These are phyloP conservation scores for Urophycis tenuis DNA, from an alignment of 2,797 vertebrate species.

Conservation along the genomic window DNA sequence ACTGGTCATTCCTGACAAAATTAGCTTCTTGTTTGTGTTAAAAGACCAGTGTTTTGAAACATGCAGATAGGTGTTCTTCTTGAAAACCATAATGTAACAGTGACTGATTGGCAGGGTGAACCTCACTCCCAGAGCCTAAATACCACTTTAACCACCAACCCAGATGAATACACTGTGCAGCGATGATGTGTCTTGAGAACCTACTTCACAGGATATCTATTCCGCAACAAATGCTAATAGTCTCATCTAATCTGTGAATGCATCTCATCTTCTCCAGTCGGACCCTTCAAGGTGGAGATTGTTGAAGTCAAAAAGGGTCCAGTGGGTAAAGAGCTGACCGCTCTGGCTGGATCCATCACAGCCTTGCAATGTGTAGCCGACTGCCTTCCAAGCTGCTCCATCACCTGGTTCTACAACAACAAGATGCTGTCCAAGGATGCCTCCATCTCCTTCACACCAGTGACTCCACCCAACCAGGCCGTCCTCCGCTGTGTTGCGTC, in stretches of 20 bases:
- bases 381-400: constrained; percentile 36
- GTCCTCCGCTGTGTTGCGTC: constrained; percentile 22
- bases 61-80: no score
- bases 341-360: not conserved
- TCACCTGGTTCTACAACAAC: constrained; percentile 30
- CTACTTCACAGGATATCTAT: not conserved
- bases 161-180: no score
- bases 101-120: no score
- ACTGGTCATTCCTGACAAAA: no score
- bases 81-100: no score
- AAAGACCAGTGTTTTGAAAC: not conserved
- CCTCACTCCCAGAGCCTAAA: no score
- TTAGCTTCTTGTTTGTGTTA: not conserved
- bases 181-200: not conserved
- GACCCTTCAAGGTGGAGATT: not conserved
- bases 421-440: not conserved
- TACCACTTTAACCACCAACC: no score
- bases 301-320: not conserved
- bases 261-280: not conserved
- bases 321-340: not conserved
- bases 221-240: not conserved
- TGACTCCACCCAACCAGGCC: constrained; percentile 2
- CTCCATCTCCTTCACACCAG: constrained; percentile 27
- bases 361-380: constrained; percentile 14
- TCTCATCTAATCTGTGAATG: not conserved